These are phyloP conservation scores for Craseonycteris thonglongyai DNA, from an alignment of 2,113 vertebrate genomes.

Conservation along the genomic window DNA sequence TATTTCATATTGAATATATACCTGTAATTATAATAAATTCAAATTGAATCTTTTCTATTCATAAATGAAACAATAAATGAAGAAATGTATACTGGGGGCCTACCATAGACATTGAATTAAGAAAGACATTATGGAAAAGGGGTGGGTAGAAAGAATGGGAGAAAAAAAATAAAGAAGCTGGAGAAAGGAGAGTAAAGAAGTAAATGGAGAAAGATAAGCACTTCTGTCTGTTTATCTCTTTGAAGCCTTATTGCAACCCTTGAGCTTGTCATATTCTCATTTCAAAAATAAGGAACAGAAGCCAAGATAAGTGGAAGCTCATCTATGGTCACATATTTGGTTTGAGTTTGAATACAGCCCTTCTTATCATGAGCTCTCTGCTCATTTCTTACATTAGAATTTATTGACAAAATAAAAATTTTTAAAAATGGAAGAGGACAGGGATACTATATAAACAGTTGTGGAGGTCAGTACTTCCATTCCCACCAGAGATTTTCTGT, in stretches of 20 bases:
- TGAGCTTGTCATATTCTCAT: not conserved
- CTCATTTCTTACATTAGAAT: not conserved
- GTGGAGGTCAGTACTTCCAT: not conserved
- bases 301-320: not conserved
- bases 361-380: not conserved
- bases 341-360: not conserved
- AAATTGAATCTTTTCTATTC: not conserved
- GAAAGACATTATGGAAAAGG: not conserved
- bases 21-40: not conserved
- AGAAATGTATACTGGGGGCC: not conserved
- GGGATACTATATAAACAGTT: not conserved
- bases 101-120: not conserved
- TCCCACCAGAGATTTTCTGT: not conserved
- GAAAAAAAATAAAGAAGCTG: not conserved
- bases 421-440: not conserved
- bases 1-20: not conserved
- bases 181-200: not conserved
- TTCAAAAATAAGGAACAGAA: not conserved
- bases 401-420: too few relatives aligned
- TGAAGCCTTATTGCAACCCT: not conserved
- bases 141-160: not conserved
- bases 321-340: not conserved
- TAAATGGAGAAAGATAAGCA: not conserved
- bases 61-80: conserved; percentile 24
- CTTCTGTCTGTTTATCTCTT: not conserved